Evolutionary conservation across 2,888 invertebrate genomes (phyloP).

Genomic region (Ferrisia virgata): DNA sequence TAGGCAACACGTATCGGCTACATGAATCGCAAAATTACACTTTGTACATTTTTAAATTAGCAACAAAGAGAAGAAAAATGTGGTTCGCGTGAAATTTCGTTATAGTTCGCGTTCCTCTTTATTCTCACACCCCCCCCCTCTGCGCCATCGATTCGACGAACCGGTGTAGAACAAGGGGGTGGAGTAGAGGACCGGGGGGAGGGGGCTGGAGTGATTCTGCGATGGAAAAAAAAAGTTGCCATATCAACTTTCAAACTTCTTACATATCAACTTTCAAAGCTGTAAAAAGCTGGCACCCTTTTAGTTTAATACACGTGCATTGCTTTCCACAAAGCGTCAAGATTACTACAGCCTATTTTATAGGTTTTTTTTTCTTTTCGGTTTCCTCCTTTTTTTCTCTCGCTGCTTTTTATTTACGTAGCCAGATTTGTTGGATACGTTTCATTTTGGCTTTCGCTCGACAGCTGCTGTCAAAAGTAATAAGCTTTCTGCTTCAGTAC

Average conservation of each 20-base stretch:
- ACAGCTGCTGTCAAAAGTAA: slow-evolving; percentile 42
- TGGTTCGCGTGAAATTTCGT: background rate
- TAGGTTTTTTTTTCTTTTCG: background rate
- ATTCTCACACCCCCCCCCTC: background rate
- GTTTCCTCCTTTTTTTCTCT: background rate
- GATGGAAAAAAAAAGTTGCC: slow-evolving; percentile 8
- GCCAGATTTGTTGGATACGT: slow-evolving; percentile 38
- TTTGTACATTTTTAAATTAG: slow-evolving; percentile 26
- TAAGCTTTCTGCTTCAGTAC: slow-evolving; percentile 29
- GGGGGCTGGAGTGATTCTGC: background rate
- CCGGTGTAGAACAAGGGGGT: background rate
- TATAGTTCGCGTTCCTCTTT: background rate
- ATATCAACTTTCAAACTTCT: slow-evolving; percentile 43
- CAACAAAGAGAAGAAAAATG: background rate
- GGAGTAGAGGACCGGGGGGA: background rate
- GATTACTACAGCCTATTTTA: slow-evolving; percentile 42
- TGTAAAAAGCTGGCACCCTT: slow-evolving; percentile 42
- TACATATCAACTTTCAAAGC: slow-evolving; percentile 42
- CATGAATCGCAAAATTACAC: slow-evolving; percentile 27
- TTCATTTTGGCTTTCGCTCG: slow-evolving; percentile 39
- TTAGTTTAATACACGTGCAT: slow-evolving; percentile 40
- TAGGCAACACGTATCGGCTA: background rate
- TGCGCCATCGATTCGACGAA: background rate
- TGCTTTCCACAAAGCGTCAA: slow-evolving; percentile 42
- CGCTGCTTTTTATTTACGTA: slow-evolving; percentile 21